Evolutionary conservation across 2,888 invertebrate genomes (phyloP).

Genomic region (Cryptocephalus primarius): DNA sequence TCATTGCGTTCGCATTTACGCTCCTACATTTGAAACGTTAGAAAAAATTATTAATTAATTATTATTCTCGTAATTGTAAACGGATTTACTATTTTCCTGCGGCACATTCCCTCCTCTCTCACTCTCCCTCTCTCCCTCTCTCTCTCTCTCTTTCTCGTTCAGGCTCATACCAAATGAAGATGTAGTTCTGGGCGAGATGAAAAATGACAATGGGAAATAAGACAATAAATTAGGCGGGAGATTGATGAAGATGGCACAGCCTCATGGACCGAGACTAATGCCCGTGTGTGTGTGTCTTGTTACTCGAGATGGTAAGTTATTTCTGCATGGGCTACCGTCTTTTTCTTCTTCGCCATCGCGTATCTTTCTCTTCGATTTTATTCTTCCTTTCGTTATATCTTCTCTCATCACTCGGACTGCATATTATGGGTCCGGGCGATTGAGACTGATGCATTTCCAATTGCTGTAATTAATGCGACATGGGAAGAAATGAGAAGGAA

Average conservation of each 20-base stretch:
- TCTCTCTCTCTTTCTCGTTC: slow-evolving; percentile 1
- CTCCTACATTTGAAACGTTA: too few species aligned
- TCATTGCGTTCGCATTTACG: slow-evolving; percentile 23
- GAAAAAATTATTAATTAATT: too few species aligned
- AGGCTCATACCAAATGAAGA: slow-evolving; percentile 23
- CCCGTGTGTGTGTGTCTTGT: slow-evolving; percentile 12
- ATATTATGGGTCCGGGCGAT: too few species aligned
- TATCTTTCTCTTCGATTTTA: too few species aligned
- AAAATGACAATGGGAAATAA: slow-evolving; percentile 29
- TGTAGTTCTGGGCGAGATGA: slow-evolving; percentile 15
- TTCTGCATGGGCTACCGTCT: slow-evolving; percentile 1
- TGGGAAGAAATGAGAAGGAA: too few species aligned
- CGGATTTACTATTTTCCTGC: too few species aligned
- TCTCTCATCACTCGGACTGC: too few species aligned
- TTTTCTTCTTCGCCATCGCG: too few species aligned
- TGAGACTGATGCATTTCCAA: too few species aligned
- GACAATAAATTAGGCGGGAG: slow-evolving; percentile 32
- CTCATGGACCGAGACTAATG: slow-evolving; percentile 28
- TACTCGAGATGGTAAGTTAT: slow-evolving; percentile 10
- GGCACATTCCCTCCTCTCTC: slow-evolving; percentile 17
- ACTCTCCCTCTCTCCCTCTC: slow-evolving; percentile 22
- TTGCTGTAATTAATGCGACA: too few species aligned
- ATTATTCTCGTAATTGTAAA: too few species aligned
- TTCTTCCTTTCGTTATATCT: too few species aligned
- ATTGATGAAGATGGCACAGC: slow-evolving; percentile 30